phyloP scores from a whole-genome alignment of 2,797 vertebrate genomes.

The Alfaro cultratus region DNA sequence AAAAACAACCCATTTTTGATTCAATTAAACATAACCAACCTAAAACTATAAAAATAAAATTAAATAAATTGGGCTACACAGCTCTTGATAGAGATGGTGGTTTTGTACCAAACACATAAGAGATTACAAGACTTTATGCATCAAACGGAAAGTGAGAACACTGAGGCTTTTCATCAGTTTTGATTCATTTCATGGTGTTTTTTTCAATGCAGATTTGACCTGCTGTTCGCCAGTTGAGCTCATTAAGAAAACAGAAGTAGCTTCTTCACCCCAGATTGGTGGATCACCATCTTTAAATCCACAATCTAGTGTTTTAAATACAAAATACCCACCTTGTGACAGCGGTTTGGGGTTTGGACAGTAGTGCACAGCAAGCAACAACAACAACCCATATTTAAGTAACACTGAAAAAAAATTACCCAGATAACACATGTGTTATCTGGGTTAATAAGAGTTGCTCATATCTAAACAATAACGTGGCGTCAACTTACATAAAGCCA shows the following conservation, averaged over 20 bases:
- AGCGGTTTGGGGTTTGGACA: not conserved
- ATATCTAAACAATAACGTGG: not conserved
- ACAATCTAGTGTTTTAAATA: not conserved
- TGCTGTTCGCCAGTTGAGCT: not conserved
- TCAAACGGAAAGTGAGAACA: not conserved
- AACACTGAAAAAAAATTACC: no score
- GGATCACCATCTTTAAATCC: not conserved
- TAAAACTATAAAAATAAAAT: not conserved
- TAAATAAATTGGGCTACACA: not conserved
- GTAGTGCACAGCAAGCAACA: not conserved
- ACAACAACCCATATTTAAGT: not conserved
- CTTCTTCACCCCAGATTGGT: not conserved
- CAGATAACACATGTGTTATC: not conserved
- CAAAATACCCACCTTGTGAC: not conserved
- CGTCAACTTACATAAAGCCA: not conserved
- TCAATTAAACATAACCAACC: not conserved
- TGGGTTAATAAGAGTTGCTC: not conserved
- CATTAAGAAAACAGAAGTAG: not conserved
- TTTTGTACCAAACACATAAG: not conserved
- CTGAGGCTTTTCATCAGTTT: not conserved
- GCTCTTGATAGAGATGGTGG: not conserved
- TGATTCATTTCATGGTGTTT: not conserved
- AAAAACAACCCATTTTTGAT: not conserved
- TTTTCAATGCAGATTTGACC: not conserved
- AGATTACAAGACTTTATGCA: not conserved